phyloP scores from a whole-genome alignment of 2,113 vertebrate species.

The Microtus montanus region DNA sequence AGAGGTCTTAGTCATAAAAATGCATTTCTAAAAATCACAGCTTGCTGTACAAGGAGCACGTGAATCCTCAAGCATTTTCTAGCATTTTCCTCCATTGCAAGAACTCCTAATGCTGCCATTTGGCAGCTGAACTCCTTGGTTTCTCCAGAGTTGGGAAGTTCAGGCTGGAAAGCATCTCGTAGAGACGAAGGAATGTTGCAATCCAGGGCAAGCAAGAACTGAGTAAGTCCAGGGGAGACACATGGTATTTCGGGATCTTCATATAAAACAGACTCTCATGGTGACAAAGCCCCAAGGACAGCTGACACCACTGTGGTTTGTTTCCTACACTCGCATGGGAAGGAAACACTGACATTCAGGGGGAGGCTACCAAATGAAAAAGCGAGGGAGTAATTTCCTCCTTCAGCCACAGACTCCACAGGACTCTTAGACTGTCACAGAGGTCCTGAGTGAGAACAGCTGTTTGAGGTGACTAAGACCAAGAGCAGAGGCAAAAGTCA shows the following conservation, averaged over 20 bases:
- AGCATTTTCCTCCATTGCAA: not conserved
- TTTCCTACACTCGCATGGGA: not conserved
- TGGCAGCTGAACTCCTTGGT: not conserved
- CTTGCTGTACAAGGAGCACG: not conserved
- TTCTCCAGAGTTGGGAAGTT: not conserved
- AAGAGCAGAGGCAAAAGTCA: not conserved
- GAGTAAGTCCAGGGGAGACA: not conserved
- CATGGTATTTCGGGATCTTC: not conserved
- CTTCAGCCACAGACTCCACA: not conserved
- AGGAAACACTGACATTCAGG: not conserved
- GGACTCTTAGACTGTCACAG: not conserved
- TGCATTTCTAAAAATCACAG: not conserved
- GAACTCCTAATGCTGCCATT: not conserved
- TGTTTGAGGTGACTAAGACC: not conserved
- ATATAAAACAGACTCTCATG: not conserved
- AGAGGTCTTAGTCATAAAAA: constrained; percentile 23
- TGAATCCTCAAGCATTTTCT: not conserved
- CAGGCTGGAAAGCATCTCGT: not conserved
- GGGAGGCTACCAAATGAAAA: not conserved
- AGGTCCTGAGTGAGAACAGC: not conserved
- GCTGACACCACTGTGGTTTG: not conserved
- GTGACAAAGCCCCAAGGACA: not conserved
- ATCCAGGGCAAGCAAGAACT: not conserved
- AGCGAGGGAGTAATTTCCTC: not conserved
- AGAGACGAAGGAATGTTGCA: not conserved